Percentiles rank a stretch among this genome's conserved stretches.
Conservation (phyloP, 2,888 invertebrate genomes). For the Mermis nigrescens region DNA sequence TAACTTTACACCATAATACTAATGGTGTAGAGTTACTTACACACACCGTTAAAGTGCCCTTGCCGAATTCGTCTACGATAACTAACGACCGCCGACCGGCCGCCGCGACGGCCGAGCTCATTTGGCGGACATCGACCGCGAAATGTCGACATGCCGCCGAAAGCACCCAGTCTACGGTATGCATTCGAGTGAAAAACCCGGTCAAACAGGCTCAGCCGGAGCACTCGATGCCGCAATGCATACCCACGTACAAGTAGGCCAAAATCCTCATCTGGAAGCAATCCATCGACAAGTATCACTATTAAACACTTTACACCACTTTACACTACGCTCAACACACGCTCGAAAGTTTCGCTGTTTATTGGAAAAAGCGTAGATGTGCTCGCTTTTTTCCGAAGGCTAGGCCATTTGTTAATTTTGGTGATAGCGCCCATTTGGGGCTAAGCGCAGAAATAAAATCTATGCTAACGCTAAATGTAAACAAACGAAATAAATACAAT, state of each 20-base stretch:
- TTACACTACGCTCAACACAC: no score
- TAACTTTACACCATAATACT: no score
- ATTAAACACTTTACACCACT: no score
- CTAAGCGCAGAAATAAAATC: no score
- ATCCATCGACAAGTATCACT: no score
- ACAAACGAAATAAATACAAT: no score
- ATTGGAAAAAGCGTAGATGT: no score
- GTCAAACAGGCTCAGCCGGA: constrained; percentile 49
- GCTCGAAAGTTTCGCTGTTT: no score
- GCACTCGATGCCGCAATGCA: constrained; percentile 63
- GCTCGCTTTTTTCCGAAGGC: no score
- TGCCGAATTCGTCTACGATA: constrained; percentile 71
- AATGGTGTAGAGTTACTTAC: not conserved
- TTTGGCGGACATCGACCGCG: constrained; percentile 63
- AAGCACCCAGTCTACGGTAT: constrained; percentile 55
- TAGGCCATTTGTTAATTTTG: no score
- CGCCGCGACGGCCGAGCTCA: constrained; percentile 41
- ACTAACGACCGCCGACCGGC: constrained; percentile 50
- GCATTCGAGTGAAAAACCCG: constrained; percentile 56
- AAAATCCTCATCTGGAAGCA: constrained; percentile 50
- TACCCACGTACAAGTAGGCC: constrained; percentile 66
- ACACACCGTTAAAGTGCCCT: constrained; percentile 47
- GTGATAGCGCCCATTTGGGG: no score
- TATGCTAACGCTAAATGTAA: no score
- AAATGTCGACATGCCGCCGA: constrained; percentile 61